Evolutionary conservation across 2,113 vertebrate genomes (phyloP), one percentile per base, ranked within the genome.

Genomic region (Dendropsophus ebraccatus): DNA sequence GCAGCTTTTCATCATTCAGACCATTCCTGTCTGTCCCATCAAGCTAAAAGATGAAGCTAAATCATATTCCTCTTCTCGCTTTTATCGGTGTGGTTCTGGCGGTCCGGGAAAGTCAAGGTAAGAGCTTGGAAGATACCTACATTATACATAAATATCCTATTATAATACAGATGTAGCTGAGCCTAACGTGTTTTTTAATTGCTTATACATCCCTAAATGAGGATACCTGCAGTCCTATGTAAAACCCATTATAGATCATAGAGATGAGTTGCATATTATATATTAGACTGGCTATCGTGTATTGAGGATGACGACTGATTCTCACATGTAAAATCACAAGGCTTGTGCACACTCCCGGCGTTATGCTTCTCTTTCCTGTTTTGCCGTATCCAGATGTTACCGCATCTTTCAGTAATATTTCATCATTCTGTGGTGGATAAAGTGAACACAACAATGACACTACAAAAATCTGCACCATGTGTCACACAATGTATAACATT

Each of bases 311-410:
- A 76, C 52, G n/a, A 52, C 16, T 32, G 3, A 49, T 30, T 2
- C 49, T 77, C 74, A 77, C 49, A 32, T 77, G 74, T 30, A 30
- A 13, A 30, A 35, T 77, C 74, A 77, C 74, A 77, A 76, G 74
- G 25, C 16, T 74, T 75, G 9, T 50, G 2, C 25, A 8, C 8
- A 30, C 5, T 19, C 1, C 45, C 47, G 28, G 0, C 12, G 5
- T 49, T 73, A 37, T 41, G 1, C 41, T 74, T 49, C 37, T 47
- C 37, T 30, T 50, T 52, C 12, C 1, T 76, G 13, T 30, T 73
- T 73, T 76, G 47, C 16, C 25, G 28, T 52, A 32, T 76, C n/a
- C 47, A 76, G 74, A 5, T 76, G 49, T 32, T 32, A 23, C 19
- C 17, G 13, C 17, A 30, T 32, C 28, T 32, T 67, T 14, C 28